Evolutionary conservation across 2,113 vertebrate genomes (phyloP).

Genomic region (Meriones unguiculatus): DNA sequence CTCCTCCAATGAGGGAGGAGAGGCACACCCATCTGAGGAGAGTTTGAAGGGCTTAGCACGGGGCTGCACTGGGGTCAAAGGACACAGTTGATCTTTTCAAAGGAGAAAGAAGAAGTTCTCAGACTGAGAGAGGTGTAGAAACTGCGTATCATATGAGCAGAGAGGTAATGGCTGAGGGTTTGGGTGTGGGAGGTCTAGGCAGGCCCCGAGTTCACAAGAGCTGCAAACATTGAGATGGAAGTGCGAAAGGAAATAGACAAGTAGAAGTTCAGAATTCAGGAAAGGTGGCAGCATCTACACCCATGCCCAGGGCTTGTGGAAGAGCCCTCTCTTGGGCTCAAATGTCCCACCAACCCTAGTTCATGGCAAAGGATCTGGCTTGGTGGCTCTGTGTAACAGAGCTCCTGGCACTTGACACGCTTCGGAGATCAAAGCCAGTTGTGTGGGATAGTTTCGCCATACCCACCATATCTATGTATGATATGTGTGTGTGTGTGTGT

Average conservation of each 20-base stretch:
- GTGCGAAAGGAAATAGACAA: not conserved
- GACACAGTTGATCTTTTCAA: not conserved
- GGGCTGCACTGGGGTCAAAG: not conserved
- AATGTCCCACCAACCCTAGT: not conserved
- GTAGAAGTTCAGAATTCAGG: not conserved
- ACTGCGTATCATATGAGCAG: not conserved
- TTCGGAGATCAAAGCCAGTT: not conserved
- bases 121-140: not conserved
- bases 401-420: rapidly evolving
- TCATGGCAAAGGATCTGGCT: not conserved
- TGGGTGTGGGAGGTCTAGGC: not conserved
- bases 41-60: not conserved
- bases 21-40: not conserved
- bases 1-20: not conserved
- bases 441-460: too few species aligned
- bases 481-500: too few species aligned
- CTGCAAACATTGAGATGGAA: not conserved
- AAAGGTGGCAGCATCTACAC: not conserved
- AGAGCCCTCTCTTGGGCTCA: not conserved
- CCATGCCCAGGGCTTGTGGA: not conserved
- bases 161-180: not conserved
- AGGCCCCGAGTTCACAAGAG: not conserved
- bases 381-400: not conserved
- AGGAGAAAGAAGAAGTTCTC: not conserved
- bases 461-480: not conserved